Evolutionary conservation across 2,797 vertebrate genomes (phyloP), one percentile per base, ranked within the genome.

Genomic region (Sebastes kiyomatsui): DNA sequence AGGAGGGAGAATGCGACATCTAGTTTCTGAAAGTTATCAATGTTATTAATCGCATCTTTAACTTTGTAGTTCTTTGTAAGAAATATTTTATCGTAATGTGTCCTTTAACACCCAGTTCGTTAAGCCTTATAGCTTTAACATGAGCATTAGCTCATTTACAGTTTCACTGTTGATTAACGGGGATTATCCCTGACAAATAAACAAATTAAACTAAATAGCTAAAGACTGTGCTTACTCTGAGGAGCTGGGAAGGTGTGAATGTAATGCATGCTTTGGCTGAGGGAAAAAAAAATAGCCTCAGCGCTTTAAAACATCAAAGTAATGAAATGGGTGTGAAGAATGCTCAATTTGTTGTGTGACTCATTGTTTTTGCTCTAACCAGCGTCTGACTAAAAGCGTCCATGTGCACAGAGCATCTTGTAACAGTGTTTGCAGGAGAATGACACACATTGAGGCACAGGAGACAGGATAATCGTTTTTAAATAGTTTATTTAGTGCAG

Each of bases 311-410:
- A 5, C 62, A 60, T 74, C 54, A 72, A 52, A 71, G 62, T 38
- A 54, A 72, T 22, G 46, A 60, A 74, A 32, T 23, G 33, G 46
- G 56, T 80, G 74, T 68, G 65, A 85, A 65, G 27, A 64, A 67
- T 12, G 65, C 25, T 61, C 71, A 20, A 72, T 80, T 67, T 78
- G 42, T 33, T 42, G 27, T 6, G 30, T 69, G 75, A 74, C 28
- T 81, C 66, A 69, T 49, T 74, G 60, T 69, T 76, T 78, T 59
- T 12, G 25, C 65, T 75, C 32, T 42, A 65, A 61, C 56, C 42
- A 46, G 55, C 46, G 2, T 69, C 70, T 56, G 28, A 64, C 33
- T 67, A 46, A 70, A 81, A 78, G 77, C 68, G 23, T 59, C 35
- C 12, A 38, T 27, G 46, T 42, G 3, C 59, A 25, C 56, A 28